Percentiles rank a stretch among this genome's conserved stretches.
Conservation (phyloP, 2,113 vertebrate genomes). For the zebrafish (Danio rerio) region GRCz12tu NC_133193.1:42767001-42767500, state of each 20-base stretch:
- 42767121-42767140: background rate
- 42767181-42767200: conserved; percentile 25
- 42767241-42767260: conserved; percentile 27
- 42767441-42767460: background rate
- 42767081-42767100: background rate
- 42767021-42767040: background rate
- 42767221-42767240: conserved; percentile 27
- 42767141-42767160: conserved; percentile 2
- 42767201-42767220: conserved; percentile 18
- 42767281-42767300: conserved; percentile 30
- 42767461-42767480: background rate
- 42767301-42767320: conserved; percentile 17
- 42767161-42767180: conserved; percentile 1
- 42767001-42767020: background rate
- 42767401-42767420: conserved; percentile 25
- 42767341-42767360: conserved; percentile 21
- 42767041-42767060: background rate
- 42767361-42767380: conserved; percentile 21
- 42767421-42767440: background rate
- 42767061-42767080: background rate
- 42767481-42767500: background rate
- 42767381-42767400: background rate
- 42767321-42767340: conserved; percentile 13
- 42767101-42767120: background rate
- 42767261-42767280: conserved; percentile 31